Conservation (phyloP, 2,113 vertebrate genomes). For the Ia io region DNA sequence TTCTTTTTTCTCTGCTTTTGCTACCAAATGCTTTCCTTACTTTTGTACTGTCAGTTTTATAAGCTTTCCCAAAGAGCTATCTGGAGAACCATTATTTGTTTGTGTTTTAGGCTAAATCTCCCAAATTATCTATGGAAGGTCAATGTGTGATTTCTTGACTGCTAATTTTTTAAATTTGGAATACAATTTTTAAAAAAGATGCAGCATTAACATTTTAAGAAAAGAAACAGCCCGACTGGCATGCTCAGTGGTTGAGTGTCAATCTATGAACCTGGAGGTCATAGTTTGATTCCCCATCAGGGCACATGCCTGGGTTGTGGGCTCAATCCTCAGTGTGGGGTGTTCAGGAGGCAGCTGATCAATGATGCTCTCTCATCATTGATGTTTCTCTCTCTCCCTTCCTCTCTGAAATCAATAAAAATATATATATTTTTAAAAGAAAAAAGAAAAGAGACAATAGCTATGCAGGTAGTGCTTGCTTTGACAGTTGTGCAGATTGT, state of each 20-base stretch:
- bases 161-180: background rate
- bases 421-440: too few species aligned
- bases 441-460: background rate
- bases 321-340: too few species aligned
- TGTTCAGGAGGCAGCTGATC: too few species aligned
- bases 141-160: background rate
- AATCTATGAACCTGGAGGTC: too few species aligned
- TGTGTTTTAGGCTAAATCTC: background rate
- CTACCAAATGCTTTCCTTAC: background rate
- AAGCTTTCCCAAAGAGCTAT: background rate
- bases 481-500: background rate
- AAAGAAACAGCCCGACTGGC: too few species aligned
- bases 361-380: too few species aligned
- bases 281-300: too few species aligned
- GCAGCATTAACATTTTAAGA: background rate
- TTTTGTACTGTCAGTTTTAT: background rate
- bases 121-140: background rate
- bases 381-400: too few species aligned
- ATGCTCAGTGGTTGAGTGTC: too few species aligned
- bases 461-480: background rate
- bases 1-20: background rate
- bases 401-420: too few species aligned
- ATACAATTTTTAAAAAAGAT: background rate
- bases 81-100: background rate
- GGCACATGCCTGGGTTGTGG: too few species aligned